phyloP scores from a whole-genome alignment of 2,113 vertebrate genomes.

The Blennius ocellaris region DNA sequence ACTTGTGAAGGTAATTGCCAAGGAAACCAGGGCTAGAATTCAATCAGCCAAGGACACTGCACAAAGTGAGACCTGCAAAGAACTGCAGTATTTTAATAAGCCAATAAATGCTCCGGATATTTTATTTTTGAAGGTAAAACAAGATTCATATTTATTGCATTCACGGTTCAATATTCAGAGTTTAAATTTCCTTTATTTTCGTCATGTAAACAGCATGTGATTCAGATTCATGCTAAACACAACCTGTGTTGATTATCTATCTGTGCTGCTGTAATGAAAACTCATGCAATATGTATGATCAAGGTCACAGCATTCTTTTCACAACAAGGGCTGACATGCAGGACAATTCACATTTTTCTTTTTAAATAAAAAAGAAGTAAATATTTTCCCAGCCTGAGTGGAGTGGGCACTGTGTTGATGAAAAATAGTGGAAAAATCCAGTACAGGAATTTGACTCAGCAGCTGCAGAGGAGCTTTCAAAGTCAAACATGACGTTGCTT shows the following conservation, averaged over 20 bases:
- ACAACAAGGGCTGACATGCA: neutral
- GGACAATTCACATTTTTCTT: neutral
- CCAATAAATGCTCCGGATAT: neutral
- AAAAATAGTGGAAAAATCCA: neutral
- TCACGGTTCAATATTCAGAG: conserved; percentile 11
- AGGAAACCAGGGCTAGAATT: conserved; percentile 12
- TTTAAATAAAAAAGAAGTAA: too few relatives aligned
- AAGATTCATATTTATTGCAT: neutral
- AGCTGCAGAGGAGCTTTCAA: neutral
- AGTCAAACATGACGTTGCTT: neutral
- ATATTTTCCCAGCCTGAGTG: too few relatives aligned
- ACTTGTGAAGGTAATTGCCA: conserved; percentile 13
- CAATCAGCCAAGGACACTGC: conserved; percentile 27
- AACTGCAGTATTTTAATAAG: conserved; percentile 7
- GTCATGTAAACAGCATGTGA: too few relatives aligned
- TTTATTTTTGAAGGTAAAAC: neutral
- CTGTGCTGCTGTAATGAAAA: neutral
- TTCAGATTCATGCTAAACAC: too few relatives aligned
- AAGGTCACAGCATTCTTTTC: too few relatives aligned
- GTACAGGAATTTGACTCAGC: neutral
- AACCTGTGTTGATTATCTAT: too few relatives aligned
- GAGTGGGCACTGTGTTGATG: too few relatives aligned
- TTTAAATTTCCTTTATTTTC: neutral
- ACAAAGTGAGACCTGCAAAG: neutral
- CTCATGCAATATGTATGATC: neutral